These are phyloP conservation scores for Pelodiscus sinensis DNA, from an alignment of 2,113 vertebrate species.

Conservation along the genomic window DNA sequence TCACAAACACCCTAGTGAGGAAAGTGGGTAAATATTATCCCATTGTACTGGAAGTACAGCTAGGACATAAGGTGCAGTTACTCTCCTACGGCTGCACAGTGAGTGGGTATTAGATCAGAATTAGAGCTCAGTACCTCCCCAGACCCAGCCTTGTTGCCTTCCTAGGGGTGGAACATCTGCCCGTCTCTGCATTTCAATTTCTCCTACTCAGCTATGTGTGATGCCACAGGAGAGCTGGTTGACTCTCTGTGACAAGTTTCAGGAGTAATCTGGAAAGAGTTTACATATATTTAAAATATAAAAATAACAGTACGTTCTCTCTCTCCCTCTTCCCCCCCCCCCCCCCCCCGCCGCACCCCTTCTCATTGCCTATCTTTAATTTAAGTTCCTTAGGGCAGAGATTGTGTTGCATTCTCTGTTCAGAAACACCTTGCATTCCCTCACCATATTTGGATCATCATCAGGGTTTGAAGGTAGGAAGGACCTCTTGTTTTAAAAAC, in stretches of 20 bases:
- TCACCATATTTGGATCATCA: not conserved
- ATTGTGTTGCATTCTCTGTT: not conserved
- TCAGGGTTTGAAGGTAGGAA: not conserved
- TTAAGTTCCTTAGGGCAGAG: not conserved
- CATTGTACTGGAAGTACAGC: not conserved
- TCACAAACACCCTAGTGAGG: accelerated
- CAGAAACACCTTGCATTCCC: not conserved
- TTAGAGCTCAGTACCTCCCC: not conserved
- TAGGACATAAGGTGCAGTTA: not conserved
- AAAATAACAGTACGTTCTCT: not conserved
- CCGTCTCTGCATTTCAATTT: not conserved
- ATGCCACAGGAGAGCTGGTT: not conserved
- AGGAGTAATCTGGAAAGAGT: not conserved
- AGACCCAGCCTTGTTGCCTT: not conserved
- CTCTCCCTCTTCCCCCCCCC: not conserved
- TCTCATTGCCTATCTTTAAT: not conserved
- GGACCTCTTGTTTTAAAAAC: not conserved
- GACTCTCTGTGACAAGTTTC: not conserved
- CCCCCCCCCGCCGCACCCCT: no score
- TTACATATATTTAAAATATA: not conserved
- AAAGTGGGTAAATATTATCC: not conserved
- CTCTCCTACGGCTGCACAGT: not conserved
- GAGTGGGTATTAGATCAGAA: not conserved
- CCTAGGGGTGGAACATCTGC: not conserved
- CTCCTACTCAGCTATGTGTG: not conserved